Evolutionary conservation across 2,888 invertebrate species (phyloP), one percentile per base, ranked within the genome.

Genomic region (Schrankia costaestrigalis): DNA sequence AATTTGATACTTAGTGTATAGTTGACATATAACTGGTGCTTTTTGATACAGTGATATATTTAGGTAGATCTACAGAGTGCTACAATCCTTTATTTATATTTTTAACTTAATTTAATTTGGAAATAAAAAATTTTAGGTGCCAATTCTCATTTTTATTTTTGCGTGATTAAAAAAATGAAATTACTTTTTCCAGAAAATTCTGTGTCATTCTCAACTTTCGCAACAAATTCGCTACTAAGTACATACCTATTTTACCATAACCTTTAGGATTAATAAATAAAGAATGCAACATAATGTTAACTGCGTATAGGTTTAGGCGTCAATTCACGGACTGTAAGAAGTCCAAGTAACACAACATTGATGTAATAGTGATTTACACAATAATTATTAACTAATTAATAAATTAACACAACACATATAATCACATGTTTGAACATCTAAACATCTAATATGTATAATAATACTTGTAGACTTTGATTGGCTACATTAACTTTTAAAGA

Each of bases 1-100:
- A n/a, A 63, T 53, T 52, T 52, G 48, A 45, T 31, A 45, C 42
- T 30, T 59, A 52, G 19, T 41, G 51, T 60, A 69, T 56, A 71
- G 56, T 65, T 55, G 56, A 63, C 45, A n/a, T 12, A 48, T 37
- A 29, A 41, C 26, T 56, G 54, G 67, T 64, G 70, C 63, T 65
- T 46, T 63, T 69, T 61, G 46, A 58, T 70, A 71, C 71, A 72
- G 69, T 71, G 63, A 54, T 40, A 48, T 48, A n/a, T n/a, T n/a
- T n/a, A n/a, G n/a, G n/a, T n/a, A 35, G 42, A 35, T 49, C 63
- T 72, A 75, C 78, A 80, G 78, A 78, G 77, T 80, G 78, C 78
- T 73, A 79, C 76, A 56, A 59, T 63, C 70, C 63, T 73, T 69
- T 69, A 63, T 49, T 32, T 36, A 33, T 35, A 31, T 10, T 26